phyloP scores from a whole-genome alignment of 1,140 invertebrate genomes.

The Sitophilus oryzae region DNA sequence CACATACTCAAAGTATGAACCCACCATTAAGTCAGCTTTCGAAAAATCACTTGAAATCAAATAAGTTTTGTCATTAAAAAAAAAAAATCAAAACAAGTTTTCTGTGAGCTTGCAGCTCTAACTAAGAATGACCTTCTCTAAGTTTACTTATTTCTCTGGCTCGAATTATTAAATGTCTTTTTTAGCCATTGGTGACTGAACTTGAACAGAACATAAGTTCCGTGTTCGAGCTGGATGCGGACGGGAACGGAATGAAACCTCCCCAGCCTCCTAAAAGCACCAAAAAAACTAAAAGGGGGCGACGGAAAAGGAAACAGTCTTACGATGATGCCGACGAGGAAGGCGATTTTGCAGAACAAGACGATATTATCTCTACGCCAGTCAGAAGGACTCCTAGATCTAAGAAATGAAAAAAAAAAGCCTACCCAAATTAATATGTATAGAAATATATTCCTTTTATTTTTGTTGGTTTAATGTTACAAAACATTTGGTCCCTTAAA shows the following conservation, averaged over 20 bases:
- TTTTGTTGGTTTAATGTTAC: too few species aligned
- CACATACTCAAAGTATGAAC: too few species aligned
- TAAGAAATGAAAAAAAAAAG: not conserved
- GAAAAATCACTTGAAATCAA: too few species aligned
- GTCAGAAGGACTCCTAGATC: not conserved
- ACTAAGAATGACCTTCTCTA: too few species aligned
- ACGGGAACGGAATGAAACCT: not conserved
- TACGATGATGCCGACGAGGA: not conserved
- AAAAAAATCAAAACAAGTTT: too few species aligned
- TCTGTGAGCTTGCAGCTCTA: too few species aligned
- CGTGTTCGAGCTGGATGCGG: not conserved
- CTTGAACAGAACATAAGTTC: conserved; percentile 20
- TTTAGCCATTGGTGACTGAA: conserved; percentile 30
- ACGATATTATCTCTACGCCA: not conserved
- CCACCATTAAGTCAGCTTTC: too few species aligned
- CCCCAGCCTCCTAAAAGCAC: not conserved
- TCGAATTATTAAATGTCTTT: not conserved
- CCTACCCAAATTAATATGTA: too few species aligned
- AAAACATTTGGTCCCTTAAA: too few species aligned
- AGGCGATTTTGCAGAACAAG: not conserved
- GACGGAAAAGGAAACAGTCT: not conserved
- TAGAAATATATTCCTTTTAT: too few species aligned
- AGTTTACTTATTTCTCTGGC: not conserved
- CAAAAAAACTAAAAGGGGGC: conserved; percentile 7
- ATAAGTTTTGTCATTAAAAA: too few species aligned